A percentile compares a stretch with the other conserved stretches of the same genome.
These are phyloP conservation scores for Drosophila arawakana DNA, from an alignment of 1,140 invertebrate genomes.

Conservation along the genomic window DNA sequence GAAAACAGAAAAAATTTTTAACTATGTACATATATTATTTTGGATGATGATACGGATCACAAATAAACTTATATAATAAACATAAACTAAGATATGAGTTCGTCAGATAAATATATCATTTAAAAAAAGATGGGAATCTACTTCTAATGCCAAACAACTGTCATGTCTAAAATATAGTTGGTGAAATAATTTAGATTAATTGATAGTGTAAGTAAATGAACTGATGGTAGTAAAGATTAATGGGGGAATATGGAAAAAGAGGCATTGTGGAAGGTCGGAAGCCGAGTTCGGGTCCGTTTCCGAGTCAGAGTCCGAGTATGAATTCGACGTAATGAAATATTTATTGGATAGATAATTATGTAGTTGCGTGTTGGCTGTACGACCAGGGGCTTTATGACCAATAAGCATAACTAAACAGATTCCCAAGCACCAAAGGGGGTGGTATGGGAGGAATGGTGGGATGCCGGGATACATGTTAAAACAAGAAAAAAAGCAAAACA, in stretches of 20 bases:
- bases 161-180: neutral
- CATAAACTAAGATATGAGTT: too few species aligned
- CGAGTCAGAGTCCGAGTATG: too few species aligned
- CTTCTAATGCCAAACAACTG: neutral
- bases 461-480: neutral
- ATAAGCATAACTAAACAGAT: slow-evolving; percentile 22
- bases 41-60: too few species aligned
- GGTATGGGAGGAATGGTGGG: neutral
- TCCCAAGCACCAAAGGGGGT: neutral
- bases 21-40: too few species aligned
- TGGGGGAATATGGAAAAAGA: neutral
- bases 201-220: neutral
- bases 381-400: slow-evolving; percentile 8
- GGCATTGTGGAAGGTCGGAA: neutral
- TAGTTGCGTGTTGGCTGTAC: slow-evolving; percentile 10
- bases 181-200: neutral
- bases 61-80: too few species aligned
- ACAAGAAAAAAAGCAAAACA: slow-evolving; percentile 1
- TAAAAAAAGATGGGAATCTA: too few species aligned
- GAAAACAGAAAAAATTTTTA: too few species aligned
- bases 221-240: slow-evolving; percentile 5
- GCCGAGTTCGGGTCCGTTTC: too few species aligned
- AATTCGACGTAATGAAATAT: slow-evolving; percentile 25
- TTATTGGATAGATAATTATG: slow-evolving; percentile 38
- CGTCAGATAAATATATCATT: too few species aligned